phyloP scores from a whole-genome alignment of 2,888 invertebrate genomes.

The Volucella inflata region DNA sequence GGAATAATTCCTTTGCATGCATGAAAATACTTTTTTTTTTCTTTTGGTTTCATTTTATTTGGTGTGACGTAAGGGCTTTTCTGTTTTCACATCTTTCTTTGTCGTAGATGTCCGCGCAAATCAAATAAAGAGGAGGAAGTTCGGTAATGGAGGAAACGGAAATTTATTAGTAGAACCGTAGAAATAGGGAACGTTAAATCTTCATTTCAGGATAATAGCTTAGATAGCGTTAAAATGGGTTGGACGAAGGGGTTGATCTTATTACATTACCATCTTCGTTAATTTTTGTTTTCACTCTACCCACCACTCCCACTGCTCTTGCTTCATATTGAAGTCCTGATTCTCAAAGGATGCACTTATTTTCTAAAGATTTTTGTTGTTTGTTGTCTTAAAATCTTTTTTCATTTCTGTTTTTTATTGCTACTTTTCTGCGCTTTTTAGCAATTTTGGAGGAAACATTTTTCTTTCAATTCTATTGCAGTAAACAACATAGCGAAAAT shows the following conservation, averaged over 20 bases:
- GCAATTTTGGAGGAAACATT: slow-evolving; percentile 51
- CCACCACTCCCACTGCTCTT: not conserved
- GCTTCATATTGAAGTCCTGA: slow-evolving; percentile 39
- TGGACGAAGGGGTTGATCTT: slow-evolving; percentile 15
- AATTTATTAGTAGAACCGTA: slow-evolving; percentile 62
- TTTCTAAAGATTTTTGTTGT: slow-evolving; percentile 20
- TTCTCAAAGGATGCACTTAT: slow-evolving; percentile 64
- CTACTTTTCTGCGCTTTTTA: slow-evolving; percentile 5
- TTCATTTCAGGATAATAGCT: slow-evolving; percentile 71
- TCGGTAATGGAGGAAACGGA: slow-evolving; percentile 2
- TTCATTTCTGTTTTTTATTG: not conserved
- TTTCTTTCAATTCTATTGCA: slow-evolving; percentile 47
- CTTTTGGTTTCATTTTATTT: slow-evolving; percentile 6
- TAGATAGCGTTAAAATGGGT: slow-evolving; percentile 14
- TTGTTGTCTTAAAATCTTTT: not conserved
- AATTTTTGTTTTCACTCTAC: not conserved
- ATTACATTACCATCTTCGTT: slow-evolving; percentile 53
- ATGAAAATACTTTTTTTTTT: slow-evolving; percentile 40
- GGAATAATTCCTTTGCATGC: slow-evolving; percentile 73
- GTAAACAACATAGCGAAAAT: slow-evolving; percentile 20
- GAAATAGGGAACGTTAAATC: slow-evolving; percentile 66
- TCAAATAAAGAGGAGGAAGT: not conserved
- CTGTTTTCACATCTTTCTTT: slow-evolving; percentile 24
- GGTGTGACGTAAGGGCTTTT: not conserved
- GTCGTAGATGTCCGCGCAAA: slow-evolving; percentile 19